These are phyloP conservation scores for Oncorhynchus mykiss DNA, from an alignment of 2,113 vertebrate genomes.

Conservation along the genomic window DNA sequence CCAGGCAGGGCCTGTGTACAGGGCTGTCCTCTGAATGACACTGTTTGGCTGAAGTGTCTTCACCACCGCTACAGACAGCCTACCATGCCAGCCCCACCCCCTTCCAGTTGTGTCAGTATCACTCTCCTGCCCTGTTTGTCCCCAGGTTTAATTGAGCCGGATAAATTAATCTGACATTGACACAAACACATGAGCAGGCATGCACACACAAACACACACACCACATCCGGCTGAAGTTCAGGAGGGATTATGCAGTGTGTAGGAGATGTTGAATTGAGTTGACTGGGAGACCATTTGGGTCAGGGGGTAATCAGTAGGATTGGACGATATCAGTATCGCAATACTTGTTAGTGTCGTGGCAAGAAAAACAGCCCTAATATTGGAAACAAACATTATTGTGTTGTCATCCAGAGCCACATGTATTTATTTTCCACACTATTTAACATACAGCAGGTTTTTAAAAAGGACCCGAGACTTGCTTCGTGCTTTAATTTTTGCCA, in stretches of 20 bases:
- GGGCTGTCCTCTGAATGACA: slow-evolving; percentile 28
- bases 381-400: no score
- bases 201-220: neutral
- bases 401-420: no score
- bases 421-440: no score
- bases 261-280: slow-evolving; percentile 39
- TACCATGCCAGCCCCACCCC: no score
- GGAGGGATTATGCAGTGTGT: slow-evolving; percentile 40
- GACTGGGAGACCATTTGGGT: slow-evolving; percentile 54
- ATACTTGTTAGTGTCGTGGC: no score
- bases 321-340: no score
- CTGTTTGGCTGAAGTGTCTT: slow-evolving; percentile 21
- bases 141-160: slow-evolving; percentile 30
- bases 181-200: neutral
- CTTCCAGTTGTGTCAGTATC: neutral
- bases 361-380: no score
- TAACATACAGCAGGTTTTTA: no score
- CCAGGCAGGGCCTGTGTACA: neutral
- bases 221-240: slow-evolving; percentile 16
- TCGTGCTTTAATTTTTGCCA: no score
- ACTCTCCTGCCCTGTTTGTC: slow-evolving; percentile 1
- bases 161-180: slow-evolving; percentile 1
- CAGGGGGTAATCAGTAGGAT: slow-evolving; percentile 6
- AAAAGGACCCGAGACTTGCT: no score
- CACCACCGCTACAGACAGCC: slow-evolving; percentile 1